Evolutionary conservation across 2,888 invertebrate species (phyloP).

Genomic region (Ametastegia equiseti): DNA sequence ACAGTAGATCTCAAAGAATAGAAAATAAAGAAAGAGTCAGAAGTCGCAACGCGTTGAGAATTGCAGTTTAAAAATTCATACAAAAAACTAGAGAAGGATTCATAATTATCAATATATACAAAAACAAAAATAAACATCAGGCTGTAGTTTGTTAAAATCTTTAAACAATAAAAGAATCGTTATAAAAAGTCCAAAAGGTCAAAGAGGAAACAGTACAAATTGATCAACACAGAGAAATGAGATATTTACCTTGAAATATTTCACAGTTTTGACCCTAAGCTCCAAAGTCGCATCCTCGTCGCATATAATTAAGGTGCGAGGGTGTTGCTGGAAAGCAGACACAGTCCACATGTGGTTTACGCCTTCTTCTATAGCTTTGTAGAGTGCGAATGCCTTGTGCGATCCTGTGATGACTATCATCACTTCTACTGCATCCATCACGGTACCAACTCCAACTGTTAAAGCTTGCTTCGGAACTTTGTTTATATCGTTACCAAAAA

Average conservation of each 20-base stretch:
- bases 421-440: slow-evolving; percentile 98
- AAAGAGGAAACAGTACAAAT: too few relatives aligned
- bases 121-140: not conserved
- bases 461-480: slow-evolving; percentile 97
- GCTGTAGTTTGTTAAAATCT: not conserved
- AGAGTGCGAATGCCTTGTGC: slow-evolving; percentile 96
- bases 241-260: slow-evolving; percentile 94
- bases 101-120: too few relatives aligned
- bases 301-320: slow-evolving; percentile 94
- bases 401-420: slow-evolving; percentile 98
- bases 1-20: not conserved
- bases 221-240: too few relatives aligned
- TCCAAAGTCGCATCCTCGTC: slow-evolving; percentile 99
- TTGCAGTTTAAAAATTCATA: not conserved
- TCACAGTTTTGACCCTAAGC: slow-evolving; percentile 97
- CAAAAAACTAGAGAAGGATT: too few relatives aligned
- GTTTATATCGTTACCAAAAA: slow-evolving; percentile 95
- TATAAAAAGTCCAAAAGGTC: not conserved
- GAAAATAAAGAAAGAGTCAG: not conserved
- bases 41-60: not conserved
- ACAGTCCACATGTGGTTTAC: slow-evolving; percentile 99
- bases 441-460: slow-evolving; percentile 99
- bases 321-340: slow-evolving; percentile 98
- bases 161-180: not conserved
- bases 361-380: slow-evolving; percentile 99